A percentile compares a stretch with the other conserved stretches of the same genome.
These are phyloP conservation scores for Cyanistes caeruleus DNA, from an alignment of 2,113 vertebrate species.

Conservation along the genomic window DNA sequence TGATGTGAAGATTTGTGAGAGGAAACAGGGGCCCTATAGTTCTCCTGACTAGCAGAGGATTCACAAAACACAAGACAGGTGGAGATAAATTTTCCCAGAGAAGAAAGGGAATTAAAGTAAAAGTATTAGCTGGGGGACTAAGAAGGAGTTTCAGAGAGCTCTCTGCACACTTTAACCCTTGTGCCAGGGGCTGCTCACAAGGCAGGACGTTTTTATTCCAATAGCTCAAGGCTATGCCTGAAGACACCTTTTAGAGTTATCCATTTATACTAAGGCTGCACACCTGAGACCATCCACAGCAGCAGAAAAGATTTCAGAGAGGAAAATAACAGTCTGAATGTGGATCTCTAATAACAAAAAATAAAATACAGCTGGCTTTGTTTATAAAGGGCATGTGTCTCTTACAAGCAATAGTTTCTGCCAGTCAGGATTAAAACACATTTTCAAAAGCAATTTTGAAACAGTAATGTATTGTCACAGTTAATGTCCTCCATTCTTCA, in stretches of 20 bases:
- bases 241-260: not conserved
- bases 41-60: accelerated
- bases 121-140: not conserved
- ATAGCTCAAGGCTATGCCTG: not conserved
- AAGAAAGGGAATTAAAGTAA: not conserved
- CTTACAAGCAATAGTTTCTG: not conserved
- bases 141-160: not conserved
- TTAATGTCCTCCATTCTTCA: accelerated
- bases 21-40: too few species aligned
- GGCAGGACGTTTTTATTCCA: not conserved
- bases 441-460: not conserved
- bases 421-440: not conserved
- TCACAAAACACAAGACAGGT: not conserved
- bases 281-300: not conserved
- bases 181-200: not conserved
- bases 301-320: not conserved
- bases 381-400: not conserved
- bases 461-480: accelerated
- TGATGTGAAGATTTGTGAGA: too few species aligned
- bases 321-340: not conserved
- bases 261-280: not conserved
- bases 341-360: not conserved
- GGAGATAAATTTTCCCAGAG: not conserved
- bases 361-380: not conserved
- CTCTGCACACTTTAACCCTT: not conserved